phyloP scores from a whole-genome alignment of 2,888 invertebrate species.

The Podabrus alpinus region DNA sequence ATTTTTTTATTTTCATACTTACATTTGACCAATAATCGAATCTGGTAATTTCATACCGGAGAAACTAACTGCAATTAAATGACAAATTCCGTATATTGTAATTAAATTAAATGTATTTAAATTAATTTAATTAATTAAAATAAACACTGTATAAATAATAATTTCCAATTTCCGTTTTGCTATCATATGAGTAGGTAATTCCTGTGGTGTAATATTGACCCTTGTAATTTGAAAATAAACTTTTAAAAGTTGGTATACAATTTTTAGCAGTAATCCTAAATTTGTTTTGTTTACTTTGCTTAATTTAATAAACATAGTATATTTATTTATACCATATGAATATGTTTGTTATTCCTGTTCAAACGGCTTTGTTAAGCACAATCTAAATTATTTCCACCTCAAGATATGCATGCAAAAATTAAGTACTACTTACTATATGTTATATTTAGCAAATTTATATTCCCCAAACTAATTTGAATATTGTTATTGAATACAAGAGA shows the following conservation, averaged over 20 bases:
- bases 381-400: not conserved
- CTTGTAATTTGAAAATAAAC: not conserved
- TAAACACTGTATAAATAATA: not conserved
- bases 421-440: not conserved
- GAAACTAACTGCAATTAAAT: too few species aligned
- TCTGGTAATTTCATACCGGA: too few species aligned
- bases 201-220: not conserved
- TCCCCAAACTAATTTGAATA: not conserved
- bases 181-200: not conserved
- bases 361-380: not conserved
- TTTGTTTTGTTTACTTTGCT: not conserved
- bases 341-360: not conserved
- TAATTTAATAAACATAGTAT: not conserved
- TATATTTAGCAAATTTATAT: not conserved
- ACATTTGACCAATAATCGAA: too few species aligned
- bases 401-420: not conserved
- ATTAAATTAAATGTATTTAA: too few species aligned
- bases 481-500: not conserved
- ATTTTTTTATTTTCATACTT: too few species aligned
- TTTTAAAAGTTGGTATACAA: not conserved
- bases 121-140: not conserved
- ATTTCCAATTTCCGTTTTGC: not conserved
- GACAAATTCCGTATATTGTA: too few species aligned
- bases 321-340: not conserved
- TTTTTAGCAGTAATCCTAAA: not conserved